phyloP scores from a whole-genome alignment of 2,797 vertebrate genomes.

The Enoplosus armatus region DNA sequence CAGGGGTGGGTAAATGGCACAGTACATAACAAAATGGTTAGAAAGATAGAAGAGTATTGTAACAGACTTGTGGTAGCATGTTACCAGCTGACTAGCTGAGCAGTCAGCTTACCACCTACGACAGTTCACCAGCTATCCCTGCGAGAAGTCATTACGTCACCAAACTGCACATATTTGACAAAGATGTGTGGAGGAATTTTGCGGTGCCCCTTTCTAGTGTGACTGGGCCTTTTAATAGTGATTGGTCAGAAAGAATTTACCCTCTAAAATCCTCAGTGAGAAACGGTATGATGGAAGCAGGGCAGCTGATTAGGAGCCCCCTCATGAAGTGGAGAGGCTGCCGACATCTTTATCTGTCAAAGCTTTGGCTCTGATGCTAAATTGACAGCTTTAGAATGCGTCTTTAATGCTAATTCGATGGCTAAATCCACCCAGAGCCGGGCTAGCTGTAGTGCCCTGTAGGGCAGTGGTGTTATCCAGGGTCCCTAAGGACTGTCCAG shows the following conservation, averaged over 20 bases:
- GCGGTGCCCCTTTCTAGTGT: neutral
- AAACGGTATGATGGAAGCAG: slow-evolving; percentile 1
- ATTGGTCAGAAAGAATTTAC: neutral
- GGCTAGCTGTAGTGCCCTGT: slow-evolving; percentile 52
- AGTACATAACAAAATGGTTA: too few relatives aligned
- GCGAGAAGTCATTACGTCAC: neutral
- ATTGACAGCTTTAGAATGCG: slow-evolving; percentile 70
- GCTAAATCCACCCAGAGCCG: slow-evolving; percentile 58
- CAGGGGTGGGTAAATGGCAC: neutral
- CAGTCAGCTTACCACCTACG: neutral
- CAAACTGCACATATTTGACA: neutral
- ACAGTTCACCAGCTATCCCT: neutral
- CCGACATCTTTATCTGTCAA: slow-evolving; percentile 68
- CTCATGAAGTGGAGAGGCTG: slow-evolving; percentile 42
- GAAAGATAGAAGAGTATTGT: neutral
- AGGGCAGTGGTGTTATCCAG: slow-evolving; percentile 66
- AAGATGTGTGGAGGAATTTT: neutral
- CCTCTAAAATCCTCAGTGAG: slow-evolving; percentile 11
- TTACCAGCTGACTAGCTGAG: neutral
- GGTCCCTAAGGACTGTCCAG: slow-evolving; percentile 73
- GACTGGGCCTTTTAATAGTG: neutral
- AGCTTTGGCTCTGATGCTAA: slow-evolving; percentile 55
- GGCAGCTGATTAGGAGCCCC: slow-evolving; percentile 23
- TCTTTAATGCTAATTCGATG: slow-evolving; percentile 70
- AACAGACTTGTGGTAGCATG: neutral